Conservation (phyloP, 2,888 invertebrate genomes). For the Ypsolopha scabrella region DNA sequence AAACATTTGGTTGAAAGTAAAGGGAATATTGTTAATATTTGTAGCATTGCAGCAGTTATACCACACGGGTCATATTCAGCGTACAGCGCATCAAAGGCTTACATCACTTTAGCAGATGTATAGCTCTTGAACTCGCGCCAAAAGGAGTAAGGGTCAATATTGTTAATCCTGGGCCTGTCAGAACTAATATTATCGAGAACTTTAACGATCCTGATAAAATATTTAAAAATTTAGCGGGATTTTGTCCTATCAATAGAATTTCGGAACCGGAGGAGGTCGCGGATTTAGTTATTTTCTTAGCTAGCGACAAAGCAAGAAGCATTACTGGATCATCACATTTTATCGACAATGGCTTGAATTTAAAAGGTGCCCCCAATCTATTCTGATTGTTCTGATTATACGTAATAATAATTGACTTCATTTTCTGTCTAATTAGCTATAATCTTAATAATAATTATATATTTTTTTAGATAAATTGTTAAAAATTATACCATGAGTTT, state of each 20-base stretch:
- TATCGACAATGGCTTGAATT: slow-evolving; percentile 81
- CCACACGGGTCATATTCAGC: slow-evolving; percentile 83
- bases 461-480: no score
- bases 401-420: no score
- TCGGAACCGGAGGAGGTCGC: slow-evolving; percentile 76
- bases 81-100: slow-evolving; percentile 89
- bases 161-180: slow-evolving; percentile 75
- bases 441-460: no score
- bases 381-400: no score
- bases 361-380: no score
- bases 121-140: slow-evolving; percentile 79
- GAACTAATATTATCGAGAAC: slow-evolving; percentile 18
- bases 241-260: slow-evolving; percentile 14
- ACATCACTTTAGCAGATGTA: slow-evolving; percentile 88
- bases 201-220: slow-evolving; percentile 8
- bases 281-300: slow-evolving; percentile 83
- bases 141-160: slow-evolving; percentile 84
- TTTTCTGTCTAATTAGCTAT: no score
- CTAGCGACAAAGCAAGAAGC: slow-evolving; percentile 82
- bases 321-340: slow-evolving; percentile 85
- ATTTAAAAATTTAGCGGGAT: slow-evolving; percentile 10
- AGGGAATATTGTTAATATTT: slow-evolving; percentile 88
- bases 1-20: slow-evolving; percentile 80
- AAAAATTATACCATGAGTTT: no score
- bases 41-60: slow-evolving; percentile 83